Evolutionary conservation across 2,888 invertebrate species (phyloP), one percentile per base, ranked within the genome.

Genomic region (Arrhopalites spinosus): DNA sequence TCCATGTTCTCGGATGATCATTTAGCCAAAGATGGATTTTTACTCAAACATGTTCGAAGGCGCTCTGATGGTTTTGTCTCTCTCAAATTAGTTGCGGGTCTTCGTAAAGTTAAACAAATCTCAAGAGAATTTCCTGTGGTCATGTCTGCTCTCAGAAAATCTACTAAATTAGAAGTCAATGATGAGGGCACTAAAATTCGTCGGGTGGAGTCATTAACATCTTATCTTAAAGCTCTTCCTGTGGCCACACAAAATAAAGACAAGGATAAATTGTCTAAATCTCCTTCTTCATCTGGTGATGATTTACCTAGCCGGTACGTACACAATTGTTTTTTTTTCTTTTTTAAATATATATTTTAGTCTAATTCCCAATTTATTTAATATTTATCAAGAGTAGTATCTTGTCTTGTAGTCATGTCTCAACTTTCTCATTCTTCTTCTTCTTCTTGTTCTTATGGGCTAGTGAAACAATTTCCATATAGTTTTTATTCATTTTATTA

Each of bases 11-110:
- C 95, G 78, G 95, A 98, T 85, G 94, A 93, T 70, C 96, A 95
- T 85, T 94, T 98, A 82, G 90, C 95, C 2, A 96, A 96, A 85
- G 97, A 98, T 85, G 95, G 96, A 17, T 98, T 98, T 86, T 88
- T 98, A 64, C 87, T 97, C 79, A 98, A 98, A 85, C 97, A 97
- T 85, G 96, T 97, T 27, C 91, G 94, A 75, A 89, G 96, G 73
- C 96, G 97, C 86, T 96, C 96, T 86, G 96, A 96, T 86, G 97
- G 97, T 25, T 97, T 92, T 86, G 96, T 98, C 20, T 96, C 95
- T 73, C 88, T 98, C 72, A 98, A 97, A 86, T 88, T 98, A 75
- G 94, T 98, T 81, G 95, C 96, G 17, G 96, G 96, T 84, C 96
- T 98, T 86, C 95, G 96, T 85, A 90, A 95, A 78, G 95, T 98